These are phyloP conservation scores for Luidia sarsii DNA, from an alignment of 53 echinoderm and acorn worm genomes.

Conservation along the genomic window DNA sequence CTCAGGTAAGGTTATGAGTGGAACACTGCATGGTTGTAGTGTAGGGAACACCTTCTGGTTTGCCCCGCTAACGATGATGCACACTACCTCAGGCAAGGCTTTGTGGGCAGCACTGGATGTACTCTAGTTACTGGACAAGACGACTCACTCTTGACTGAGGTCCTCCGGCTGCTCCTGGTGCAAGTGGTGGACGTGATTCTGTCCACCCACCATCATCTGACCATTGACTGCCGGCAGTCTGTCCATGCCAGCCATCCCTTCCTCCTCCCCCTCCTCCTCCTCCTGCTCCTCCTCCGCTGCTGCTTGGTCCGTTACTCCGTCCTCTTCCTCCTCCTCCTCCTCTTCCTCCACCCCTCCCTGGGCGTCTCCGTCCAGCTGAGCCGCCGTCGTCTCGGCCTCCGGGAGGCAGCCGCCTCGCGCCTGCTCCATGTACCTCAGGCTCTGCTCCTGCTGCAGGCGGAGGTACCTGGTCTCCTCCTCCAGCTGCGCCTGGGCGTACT, in stretches of 20 bases:
- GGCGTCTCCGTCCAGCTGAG: background rate
- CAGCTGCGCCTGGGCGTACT: constrained; percentile 42
- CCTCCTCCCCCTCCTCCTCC: background rate
- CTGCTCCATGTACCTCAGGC: constrained; percentile 54
- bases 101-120: too few species aligned
- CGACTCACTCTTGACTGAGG: constrained; percentile 47
- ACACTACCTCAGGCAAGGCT: too few species aligned
- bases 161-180: constrained; percentile 49
- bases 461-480: constrained; percentile 51
- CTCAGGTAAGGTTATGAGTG: too few species aligned
- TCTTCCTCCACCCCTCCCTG: background rate
- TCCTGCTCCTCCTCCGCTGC: constrained; percentile 14
- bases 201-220: constrained; percentile 35
- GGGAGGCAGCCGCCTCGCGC: background rate
- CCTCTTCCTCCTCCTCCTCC: background rate
- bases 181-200: constrained; percentile 27
- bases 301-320: too few species aligned
- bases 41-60: background rate
- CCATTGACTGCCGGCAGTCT: constrained; percentile 39
- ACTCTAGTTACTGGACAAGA: background rate
- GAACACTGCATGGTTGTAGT: too few species aligned
- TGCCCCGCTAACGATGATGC: background rate
- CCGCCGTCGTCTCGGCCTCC: constrained; percentile 1
- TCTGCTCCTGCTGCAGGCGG: constrained; percentile 35
- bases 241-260: background rate